Conservation (phyloP, 2,113 vertebrate species). For the Suncus etruscus region DNA sequence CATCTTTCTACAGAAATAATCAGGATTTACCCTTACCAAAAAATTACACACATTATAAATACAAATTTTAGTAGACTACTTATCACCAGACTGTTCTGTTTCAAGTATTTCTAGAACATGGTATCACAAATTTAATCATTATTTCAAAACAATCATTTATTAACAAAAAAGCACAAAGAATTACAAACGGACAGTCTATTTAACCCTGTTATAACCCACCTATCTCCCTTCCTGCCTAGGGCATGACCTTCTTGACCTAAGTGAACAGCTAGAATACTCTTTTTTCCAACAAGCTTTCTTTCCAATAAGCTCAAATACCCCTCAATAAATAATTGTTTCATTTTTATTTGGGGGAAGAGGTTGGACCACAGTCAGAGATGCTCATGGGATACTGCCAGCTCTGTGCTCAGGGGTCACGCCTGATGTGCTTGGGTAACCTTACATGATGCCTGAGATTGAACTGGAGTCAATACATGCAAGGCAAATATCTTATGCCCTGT, state of each 20-base stretch:
- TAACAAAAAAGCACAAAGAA: slow-evolving; percentile 82
- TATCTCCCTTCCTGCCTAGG: slow-evolving; percentile 69
- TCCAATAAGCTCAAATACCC: slow-evolving; percentile 47
- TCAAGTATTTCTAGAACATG: slow-evolving; percentile 77
- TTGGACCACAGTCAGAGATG: too few species aligned
- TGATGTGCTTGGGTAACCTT: too few species aligned
- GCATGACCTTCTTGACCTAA: slow-evolving; percentile 51
- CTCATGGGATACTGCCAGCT: too few species aligned
- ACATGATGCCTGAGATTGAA: too few species aligned
- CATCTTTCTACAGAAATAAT: slow-evolving; percentile 81
- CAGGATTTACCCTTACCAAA: slow-evolving; percentile 74
- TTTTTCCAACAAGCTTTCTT: not conserved
- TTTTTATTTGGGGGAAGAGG: too few species aligned
- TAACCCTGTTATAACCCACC: slow-evolving; percentile 46
- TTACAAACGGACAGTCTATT: slow-evolving; percentile 78
- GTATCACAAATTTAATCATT: slow-evolving; percentile 79
- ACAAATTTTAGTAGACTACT: slow-evolving; percentile 77
- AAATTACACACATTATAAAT: slow-evolving; percentile 77
- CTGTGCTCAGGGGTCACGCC: too few species aligned
- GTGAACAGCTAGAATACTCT: slow-evolving; percentile 55
- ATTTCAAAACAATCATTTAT: slow-evolving; percentile 83
- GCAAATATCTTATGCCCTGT: too few species aligned
- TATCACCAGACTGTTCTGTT: slow-evolving; percentile 66
- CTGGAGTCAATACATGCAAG: too few species aligned
- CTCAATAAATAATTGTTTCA: not conserved